Percentiles rank a stretch among this genome's conserved stretches.
phyloP scores from a whole-genome alignment of 2,113 vertebrate species.

The Thinocorus orbignyianus region DNA sequence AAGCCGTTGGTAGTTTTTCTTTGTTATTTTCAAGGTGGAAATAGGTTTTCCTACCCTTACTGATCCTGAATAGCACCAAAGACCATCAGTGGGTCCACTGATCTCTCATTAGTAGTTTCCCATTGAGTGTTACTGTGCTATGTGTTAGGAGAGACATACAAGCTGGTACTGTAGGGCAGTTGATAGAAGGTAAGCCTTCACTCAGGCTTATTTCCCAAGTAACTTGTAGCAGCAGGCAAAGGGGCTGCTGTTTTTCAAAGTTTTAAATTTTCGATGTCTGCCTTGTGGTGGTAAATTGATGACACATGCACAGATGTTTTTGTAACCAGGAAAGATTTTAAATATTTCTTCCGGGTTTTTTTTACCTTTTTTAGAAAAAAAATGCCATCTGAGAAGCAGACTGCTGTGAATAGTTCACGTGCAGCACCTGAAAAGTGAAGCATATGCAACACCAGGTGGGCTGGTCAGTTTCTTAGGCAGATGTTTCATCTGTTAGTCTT shows the following conservation, averaged over 20 bases:
- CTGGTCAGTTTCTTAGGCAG: background rate
- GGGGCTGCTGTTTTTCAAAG: background rate
- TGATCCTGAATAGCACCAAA: background rate
- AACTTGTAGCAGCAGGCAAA: background rate
- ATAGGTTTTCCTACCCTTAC: background rate
- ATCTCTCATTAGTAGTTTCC: background rate
- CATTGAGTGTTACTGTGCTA: background rate
- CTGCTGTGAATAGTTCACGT: background rate
- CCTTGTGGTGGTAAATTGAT: background rate
- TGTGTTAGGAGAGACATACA: background rate
- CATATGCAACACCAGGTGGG: background rate
- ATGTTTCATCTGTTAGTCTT: background rate
- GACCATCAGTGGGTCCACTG: fast-evolving
- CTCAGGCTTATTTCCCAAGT: background rate
- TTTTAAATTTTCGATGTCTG: background rate
- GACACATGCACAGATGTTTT: background rate
- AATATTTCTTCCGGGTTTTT: background rate
- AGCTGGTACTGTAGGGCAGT: background rate
- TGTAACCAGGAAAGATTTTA: background rate
- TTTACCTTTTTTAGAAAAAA: background rate
- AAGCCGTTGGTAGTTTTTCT: background rate
- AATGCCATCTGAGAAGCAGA: background rate
- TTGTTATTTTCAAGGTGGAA: background rate
- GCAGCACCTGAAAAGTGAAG: background rate
- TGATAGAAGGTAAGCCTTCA: background rate